Evolutionary conservation across 2,888 invertebrate species (phyloP), one percentile per base, ranked within the genome.

Genomic region (Tinea trinotella): DNA sequence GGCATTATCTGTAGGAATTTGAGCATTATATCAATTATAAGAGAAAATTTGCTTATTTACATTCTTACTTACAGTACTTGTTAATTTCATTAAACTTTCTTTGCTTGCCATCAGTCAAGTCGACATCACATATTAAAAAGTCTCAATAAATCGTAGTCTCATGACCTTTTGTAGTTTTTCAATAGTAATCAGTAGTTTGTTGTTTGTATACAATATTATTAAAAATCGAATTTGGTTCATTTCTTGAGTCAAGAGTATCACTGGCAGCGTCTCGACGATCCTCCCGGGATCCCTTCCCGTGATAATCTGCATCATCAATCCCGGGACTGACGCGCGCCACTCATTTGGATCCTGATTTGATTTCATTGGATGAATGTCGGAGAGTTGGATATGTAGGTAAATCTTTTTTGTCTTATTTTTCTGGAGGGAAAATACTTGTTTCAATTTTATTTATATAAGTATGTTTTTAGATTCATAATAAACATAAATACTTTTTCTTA

Each of bases 271-370:
- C 46, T 46, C 35, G 52, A 40, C 40, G 13, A 20, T 18, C 19
- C 53, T 36, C 40, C 6, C 20, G 53, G 53, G 53, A 53, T 19
- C 9, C 17, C 10, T 12, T 10, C 35, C 36, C 40, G 36, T 40
- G 53, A 36, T 50, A 50, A 50, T 53, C 20, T 53, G 53, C 53
- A 40, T 40, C 53, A 53, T 53, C 53, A 40, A 53, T 40, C 22
- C 40, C 24, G 50, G 30, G 46, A 17, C 46, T 46, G 40, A 40
- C 46, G 46, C 2, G 5, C 46, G 19, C 46, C 40, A 19, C 46
- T 46, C 46, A 46, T 46, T 46, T 46, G 46, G 18, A 13, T 17
- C 18, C 19, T 46, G 46, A 46, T 46, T 46, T 46, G 46, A 46
- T 46, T 46, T 19, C 46, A 46, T 46, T 46, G 46, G 46, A 46